These are phyloP conservation scores for Odontophorus gujanensis DNA, from an alignment of 2,113 vertebrate species.

Conservation along the genomic window DNA sequence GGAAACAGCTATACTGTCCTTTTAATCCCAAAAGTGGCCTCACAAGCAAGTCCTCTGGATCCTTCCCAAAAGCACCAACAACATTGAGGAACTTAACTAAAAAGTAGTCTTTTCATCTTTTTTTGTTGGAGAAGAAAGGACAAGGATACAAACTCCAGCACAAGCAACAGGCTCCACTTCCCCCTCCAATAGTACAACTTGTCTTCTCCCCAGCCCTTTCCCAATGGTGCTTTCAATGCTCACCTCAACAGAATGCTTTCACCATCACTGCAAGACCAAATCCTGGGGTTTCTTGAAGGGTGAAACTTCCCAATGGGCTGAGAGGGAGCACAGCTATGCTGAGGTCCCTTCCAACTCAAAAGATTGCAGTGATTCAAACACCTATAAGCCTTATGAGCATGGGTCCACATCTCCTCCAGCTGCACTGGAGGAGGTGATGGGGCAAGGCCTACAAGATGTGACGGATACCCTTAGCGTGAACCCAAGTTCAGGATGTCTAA, in stretches of 20 bases:
- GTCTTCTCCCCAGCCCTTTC: not conserved
- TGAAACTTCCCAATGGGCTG: not conserved
- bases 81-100: not conserved
- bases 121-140: not conserved
- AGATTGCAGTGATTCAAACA: not conserved
- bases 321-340: not conserved
- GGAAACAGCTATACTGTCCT: not conserved
- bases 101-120: not conserved
- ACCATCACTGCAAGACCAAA: not conserved
- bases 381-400: rapidly evolving
- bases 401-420: not conserved
- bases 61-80: not conserved
- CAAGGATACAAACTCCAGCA: not conserved
- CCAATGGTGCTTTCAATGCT: not conserved
- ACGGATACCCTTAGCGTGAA: not conserved
- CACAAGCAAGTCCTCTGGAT: not conserved
- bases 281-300: not conserved
- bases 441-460: not conserved
- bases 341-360: too few species aligned
- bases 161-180: not conserved
- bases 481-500: not conserved
- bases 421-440: rapidly evolving
- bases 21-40: not conserved
- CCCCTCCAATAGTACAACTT: not conserved
- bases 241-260: not conserved